Percentiles rank a stretch among this genome's conserved stretches.
Conservation (phyloP, 2,888 invertebrate genomes). For the Ditula angustiorana region DNA sequence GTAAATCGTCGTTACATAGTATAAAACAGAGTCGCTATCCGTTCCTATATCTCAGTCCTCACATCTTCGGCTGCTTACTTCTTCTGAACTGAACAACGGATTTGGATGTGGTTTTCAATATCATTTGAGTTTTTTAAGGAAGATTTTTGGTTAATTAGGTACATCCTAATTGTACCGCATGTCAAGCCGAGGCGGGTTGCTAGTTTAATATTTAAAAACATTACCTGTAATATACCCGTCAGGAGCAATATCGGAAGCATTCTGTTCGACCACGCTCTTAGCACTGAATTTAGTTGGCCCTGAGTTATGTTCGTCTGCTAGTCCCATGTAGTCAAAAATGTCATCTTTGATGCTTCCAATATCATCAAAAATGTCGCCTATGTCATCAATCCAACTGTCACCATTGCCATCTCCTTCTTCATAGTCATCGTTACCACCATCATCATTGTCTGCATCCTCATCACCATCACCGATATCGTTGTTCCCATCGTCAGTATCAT, state of each 20-base stretch:
- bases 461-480: background rate
- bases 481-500: background rate
- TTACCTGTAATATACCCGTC: slow-evolving; percentile 32
- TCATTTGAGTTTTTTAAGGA: no score
- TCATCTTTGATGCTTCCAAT: background rate
- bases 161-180: background rate
- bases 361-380: background rate
- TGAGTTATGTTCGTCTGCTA: background rate
- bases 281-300: background rate
- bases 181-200: background rate
- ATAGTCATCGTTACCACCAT: background rate
- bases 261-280: background rate
- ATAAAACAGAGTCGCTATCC: no score
- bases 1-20: no score
- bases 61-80: no score
- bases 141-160: no score
- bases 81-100: no score
- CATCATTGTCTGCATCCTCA: background rate
- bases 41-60: no score
- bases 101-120: no score
- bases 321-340: background rate
- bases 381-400: background rate
- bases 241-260: slow-evolving; percentile 18
- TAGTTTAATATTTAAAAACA: background rate
- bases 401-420: background rate